Conservation (phyloP, 2,888 invertebrate species). For the Alloscopus bannaensis region DNA sequence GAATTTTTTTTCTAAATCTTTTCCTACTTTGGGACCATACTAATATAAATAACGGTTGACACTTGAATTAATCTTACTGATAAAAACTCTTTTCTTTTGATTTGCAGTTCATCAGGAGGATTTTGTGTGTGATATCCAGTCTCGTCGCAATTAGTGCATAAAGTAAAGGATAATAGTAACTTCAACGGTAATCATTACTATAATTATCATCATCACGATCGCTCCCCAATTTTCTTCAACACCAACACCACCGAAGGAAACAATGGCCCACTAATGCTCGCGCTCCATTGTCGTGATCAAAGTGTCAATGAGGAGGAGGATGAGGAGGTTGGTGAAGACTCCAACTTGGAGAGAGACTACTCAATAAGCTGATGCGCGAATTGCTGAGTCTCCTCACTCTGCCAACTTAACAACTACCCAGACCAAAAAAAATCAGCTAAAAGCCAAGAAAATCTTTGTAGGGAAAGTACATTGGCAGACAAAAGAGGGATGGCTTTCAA, state of each 20-base stretch:
- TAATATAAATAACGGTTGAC: too few species aligned
- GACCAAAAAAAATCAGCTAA: conserved; percentile 4
- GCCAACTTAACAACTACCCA: too few species aligned
- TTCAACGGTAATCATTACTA: conserved; percentile 49
- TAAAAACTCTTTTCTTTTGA: conserved; percentile 55
- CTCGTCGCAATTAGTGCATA: conserved; percentile 70
- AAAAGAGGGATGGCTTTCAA: too few species aligned
- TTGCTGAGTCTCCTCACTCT: too few species aligned
- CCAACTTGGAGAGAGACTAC: neutral
- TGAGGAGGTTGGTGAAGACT: conserved; percentile 23
- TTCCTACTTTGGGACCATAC: neutral
- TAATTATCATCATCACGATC: conserved; percentile 24
- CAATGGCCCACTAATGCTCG: conserved; percentile 4
- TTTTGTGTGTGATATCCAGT: conserved; percentile 73
- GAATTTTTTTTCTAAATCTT: neutral
- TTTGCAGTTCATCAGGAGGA: conserved; percentile 72
- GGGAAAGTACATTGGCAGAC: too few species aligned
- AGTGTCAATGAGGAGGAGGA: conserved; percentile 53
- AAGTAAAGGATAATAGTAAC: conserved; percentile 69
- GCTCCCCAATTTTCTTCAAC: conserved; percentile 33
- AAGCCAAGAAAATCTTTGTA: neutral
- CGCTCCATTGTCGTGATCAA: conserved; percentile 37
- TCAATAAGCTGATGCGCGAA: conserved; percentile 2
- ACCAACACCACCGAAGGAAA: conserved; percentile 22
- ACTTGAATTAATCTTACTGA: conserved; percentile 10